Percentiles rank a stretch among this genome's conserved stretches.
Conservation (phyloP, 2,113 vertebrate species). For the Phaethon lepturus region DNA sequence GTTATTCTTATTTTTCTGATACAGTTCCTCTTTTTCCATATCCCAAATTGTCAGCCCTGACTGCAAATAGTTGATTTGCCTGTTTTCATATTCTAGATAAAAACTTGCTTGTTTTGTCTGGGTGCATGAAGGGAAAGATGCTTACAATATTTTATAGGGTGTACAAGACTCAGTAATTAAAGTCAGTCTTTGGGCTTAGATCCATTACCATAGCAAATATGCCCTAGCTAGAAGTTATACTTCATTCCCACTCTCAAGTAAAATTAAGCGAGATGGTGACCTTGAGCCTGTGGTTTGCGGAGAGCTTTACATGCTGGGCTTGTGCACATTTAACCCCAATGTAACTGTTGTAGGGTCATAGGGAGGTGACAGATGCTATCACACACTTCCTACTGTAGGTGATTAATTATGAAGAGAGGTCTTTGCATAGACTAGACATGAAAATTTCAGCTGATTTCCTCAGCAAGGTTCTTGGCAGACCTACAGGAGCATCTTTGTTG, state of each 20-base stretch:
- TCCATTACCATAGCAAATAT: neutral
- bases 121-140: neutral
- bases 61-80: neutral
- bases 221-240: neutral
- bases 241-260: neutral
- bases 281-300: slow-evolving; percentile 47
- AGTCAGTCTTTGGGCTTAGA: slow-evolving; percentile 11
- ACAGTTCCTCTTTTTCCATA: neutral
- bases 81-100: neutral
- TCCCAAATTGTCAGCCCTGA: neutral
- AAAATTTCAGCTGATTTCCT: slow-evolving; percentile 49
- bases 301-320: slow-evolving; percentile 30
- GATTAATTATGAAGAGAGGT: slow-evolving; percentile 68
- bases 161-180: slow-evolving; percentile 13
- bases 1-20: neutral
- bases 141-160: neutral
- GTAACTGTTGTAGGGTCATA: slow-evolving; percentile 34
- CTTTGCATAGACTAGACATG: slow-evolving; percentile 41
- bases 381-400: slow-evolving; percentile 21
- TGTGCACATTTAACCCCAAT: slow-evolving; percentile 31
- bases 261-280: slow-evolving; percentile 24
- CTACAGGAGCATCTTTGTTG: slow-evolving; percentile 44
- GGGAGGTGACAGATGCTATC: slow-evolving; percentile 60
- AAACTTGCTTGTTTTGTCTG: neutral
- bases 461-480: slow-evolving; percentile 20